Base-by-base conservation (phyloP, 2,888 invertebrate species). In the Seira ritae region DNA sequence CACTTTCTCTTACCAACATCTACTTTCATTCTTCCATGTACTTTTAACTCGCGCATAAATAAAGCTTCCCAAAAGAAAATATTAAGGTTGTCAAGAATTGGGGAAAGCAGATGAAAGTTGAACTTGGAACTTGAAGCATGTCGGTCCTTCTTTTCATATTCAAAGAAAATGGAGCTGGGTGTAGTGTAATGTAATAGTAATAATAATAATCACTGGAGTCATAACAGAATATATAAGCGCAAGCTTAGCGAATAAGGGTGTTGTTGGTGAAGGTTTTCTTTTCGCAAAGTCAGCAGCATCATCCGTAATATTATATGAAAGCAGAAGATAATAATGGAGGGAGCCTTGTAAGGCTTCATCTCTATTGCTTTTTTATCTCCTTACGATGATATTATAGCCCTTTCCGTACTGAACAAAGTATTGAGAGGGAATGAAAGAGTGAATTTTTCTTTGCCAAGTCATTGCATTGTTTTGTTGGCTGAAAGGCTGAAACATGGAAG, bases 111-210 rank as follows among this genome's bases (percentile, higher is more conserved):
- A 55, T 17, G 8, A 55, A 55, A 55, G 55, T 55, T 55, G 55
- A 55, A 55, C 55, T 55, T 55, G 55, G n/a, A 55, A 55, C 55
- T 55, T 55, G 55, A 3, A 55, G 12, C 17, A 55, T 55, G 55
- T 17, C 55, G 1, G 3, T 3, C 17, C 12, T 55, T 55, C 55
- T 55, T 55, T 55, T 55, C 55, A 55, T 55, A 17, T 55, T 55
- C 15, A 55, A 55, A 12, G 12, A 55, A 31, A 31, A 31, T 31
- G 31, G n/a, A n/a, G n/a, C n/a, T n/a, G n/a, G n/a, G n/a, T 55
- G 1, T 55, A 15, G 12, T 15, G 1, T 55, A 55, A 55, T 17
- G 55, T 55, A 55, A 55, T 55, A 55, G 12, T 55, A 3, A 55
- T 15, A 17, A 15, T 8, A 55, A 55, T 55, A 55, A 42, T 42